Evolutionary conservation across 1,140 invertebrate genomes (phyloP), one percentile per base, ranked within the genome.

Genomic region (Drosophila kepulauana): DNA sequence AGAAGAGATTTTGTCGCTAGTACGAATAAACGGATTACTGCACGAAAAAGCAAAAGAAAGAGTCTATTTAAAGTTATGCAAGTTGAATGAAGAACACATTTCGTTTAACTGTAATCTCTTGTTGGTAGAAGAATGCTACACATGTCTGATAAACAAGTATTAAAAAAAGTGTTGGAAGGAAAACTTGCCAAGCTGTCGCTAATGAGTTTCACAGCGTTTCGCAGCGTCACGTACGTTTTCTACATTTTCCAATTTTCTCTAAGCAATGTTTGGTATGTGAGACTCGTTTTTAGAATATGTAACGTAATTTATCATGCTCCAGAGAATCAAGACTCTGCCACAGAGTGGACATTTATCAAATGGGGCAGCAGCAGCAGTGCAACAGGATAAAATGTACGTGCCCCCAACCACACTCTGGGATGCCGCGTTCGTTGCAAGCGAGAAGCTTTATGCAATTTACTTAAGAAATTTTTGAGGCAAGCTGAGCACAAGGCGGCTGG

Each of bases 221-320:
- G 15, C 15, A 35, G 35, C 33, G 51, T 54, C 30, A 33, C 51
- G 51, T 33, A 8, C 11, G 3, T 33, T 25, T 54, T 54, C 13
- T 15, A 56, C 33, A 65, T 28, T 54, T 54, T 45, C 35, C 28
- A 51, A 59, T 45, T 20, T 49, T 35, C 38, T 51, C 5, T 41
- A 45, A 59, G 65, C 65, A 30, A 11, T 62, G 70, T 28, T 54
- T 30, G 43, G 41, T 43, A 57, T 56, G 38, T 62, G 56, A 20
- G 25, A 11, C 43, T 72, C 33, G 62, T 46, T 64, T 25, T 49
- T 51, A 30, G 57, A 61, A 62, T 61, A 68, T 69, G 49, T 66
- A 69, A 66, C 58, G 82, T 88, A 87, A 87, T 87, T 87, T 88
- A 87, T 87, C 75, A 78, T 88, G 58, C 82, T 67, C 76, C 54